Conservation (phyloP, 2,888 invertebrate genomes). For the Tachina lurida region DNA sequence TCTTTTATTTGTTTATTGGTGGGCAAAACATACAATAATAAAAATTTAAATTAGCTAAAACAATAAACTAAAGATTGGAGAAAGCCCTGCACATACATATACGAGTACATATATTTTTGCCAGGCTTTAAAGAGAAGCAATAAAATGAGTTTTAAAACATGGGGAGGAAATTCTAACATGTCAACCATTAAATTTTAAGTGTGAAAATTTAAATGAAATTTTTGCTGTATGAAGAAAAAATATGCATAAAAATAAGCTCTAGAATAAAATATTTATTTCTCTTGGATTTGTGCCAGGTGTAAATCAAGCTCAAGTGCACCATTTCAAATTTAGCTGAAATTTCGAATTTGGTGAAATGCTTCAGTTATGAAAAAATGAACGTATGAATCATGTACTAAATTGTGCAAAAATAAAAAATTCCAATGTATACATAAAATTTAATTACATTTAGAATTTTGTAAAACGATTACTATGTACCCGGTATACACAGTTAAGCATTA, state of each 20-base stretch:
- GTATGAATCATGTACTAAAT: too few relatives aligned
- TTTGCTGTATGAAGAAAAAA: background rate
- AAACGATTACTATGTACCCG: too few relatives aligned
- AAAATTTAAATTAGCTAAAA: slow-evolving; percentile 62
- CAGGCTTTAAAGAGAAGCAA: slow-evolving; percentile 3
- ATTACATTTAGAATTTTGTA: too few relatives aligned
- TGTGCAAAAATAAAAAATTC: too few relatives aligned
- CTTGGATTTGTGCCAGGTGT: background rate
- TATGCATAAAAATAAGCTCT: background rate
- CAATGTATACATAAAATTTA: too few relatives aligned
- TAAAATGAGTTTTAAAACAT: slow-evolving; percentile 9
- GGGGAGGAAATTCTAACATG: background rate
- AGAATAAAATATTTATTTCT: background rate
- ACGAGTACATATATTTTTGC: too few relatives aligned
- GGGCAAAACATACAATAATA: slow-evolving; percentile 45
- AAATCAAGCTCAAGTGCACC: too few relatives aligned
- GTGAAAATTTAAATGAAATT: slow-evolving; percentile 9
- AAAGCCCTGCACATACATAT: background rate
- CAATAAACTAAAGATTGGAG: slow-evolving; percentile 11
- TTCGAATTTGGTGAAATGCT: too few relatives aligned
- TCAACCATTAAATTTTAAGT: slow-evolving; percentile 13
- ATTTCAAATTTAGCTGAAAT: too few relatives aligned
- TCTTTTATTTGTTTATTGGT: slow-evolving; percentile 46
- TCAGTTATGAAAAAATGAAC: too few relatives aligned
- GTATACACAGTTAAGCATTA: too few relatives aligned